Evolutionary conservation across 2,888 invertebrate genomes (phyloP).

Genomic region (Pandemis cinnamomeana): DNA sequence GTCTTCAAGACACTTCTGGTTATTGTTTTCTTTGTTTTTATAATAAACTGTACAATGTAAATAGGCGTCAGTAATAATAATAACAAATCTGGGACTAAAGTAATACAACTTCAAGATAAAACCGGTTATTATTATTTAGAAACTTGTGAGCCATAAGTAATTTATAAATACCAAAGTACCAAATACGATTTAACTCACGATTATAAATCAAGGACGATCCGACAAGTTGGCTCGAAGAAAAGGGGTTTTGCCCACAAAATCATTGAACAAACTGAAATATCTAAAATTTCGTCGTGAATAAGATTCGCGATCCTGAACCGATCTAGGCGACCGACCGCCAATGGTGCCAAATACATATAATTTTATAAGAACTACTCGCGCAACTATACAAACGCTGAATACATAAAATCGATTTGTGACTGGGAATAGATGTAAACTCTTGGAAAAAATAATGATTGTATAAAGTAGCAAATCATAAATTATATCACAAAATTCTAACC

Average conservation of each 20-base stretch:
- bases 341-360: neutral
- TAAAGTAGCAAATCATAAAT: slow-evolving; percentile 18
- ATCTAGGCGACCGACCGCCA: no score
- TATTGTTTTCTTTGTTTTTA: neutral
- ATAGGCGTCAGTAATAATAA: neutral
- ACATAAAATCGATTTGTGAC: slow-evolving; percentile 7
- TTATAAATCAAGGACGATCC: no score
- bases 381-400: no score
- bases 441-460: neutral
- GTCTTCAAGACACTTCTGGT: neutral
- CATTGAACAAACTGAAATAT: no score
- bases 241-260: no score
- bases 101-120: slow-evolving; percentile 4
- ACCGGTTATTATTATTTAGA: neutral
- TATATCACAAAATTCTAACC: slow-evolving; percentile 31
- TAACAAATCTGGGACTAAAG: neutral
- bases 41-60: neutral
- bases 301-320: no score
- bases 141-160: no score
- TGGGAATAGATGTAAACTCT: slow-evolving; percentile 1
- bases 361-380: neutral
- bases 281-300: no score
- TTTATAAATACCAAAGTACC: no score
- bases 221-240: no score
- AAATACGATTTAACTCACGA: no score